Evolutionary conservation across 2,888 invertebrate species (phyloP), one percentile per base, ranked within the genome.

Genomic region (Athalia cordata): DNA sequence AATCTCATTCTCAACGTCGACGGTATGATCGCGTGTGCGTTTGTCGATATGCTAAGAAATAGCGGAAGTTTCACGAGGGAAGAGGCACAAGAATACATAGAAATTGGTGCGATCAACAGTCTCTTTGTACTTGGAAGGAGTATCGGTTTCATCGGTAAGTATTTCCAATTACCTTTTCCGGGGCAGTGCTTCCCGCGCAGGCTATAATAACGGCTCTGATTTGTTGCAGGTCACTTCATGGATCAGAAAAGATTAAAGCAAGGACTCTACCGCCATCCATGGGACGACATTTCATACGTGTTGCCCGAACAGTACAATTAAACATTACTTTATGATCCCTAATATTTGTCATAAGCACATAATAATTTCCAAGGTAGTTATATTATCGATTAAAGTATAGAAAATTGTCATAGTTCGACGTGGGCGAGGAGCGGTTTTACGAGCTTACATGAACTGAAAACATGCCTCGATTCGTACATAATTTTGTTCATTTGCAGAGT

Each of bases 1-100:
- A 99, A 99, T 92, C 93, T 99, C 78, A 99, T 99, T 89, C 93
- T 99, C 80, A 99, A 99, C 91, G 99, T 99, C 29, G 99, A 99
- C 91, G 99, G 99, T 78, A 96, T 99, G 82, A 99, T 99, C 85
- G 99, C 98, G 0, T 97, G 98, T 62, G 95, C 98, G 13, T 99
- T 99, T 92, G 99, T 99, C 45, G 99, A 99, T 90, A 94, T 99
- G 92, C 93, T 99, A 83, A 93, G 98, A 57, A 95, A 98, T 89
- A 97, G 97, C 88, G 98, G 98, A 79, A 96, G 96, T 81, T 99
- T 99, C 90, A 98, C 99, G 0, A 94, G 97, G 87, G 99, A 99
- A 91, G 99, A 99, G 90, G 98, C 99, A 0, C 96, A 97, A 88
- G 99, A 98, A 89, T 99, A 99, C 89, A 96, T 99, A 74, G 96